phyloP scores from a whole-genome alignment of 2,888 invertebrate genomes.

The Cantharis rufa region DNA sequence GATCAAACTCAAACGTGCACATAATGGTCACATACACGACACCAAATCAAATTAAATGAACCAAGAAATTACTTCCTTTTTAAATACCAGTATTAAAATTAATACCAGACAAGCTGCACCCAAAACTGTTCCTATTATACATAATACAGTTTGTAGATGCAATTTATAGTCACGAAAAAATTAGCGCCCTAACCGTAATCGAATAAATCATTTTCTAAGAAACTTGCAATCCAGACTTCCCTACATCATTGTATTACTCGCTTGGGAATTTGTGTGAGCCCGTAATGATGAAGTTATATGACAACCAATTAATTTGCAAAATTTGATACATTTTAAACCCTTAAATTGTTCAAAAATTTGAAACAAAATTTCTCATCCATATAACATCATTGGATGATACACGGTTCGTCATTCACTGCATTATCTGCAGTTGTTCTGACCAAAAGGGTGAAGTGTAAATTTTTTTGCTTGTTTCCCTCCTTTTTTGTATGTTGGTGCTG shows the following conservation, averaged over 20 bases:
- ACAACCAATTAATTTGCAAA: neutral
- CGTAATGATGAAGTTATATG: neutral
- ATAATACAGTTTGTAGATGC: neutral
- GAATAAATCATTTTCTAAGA: neutral
- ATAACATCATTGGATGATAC: neutral
- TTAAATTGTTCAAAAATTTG: neutral
- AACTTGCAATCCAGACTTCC: neutral
- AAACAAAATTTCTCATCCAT: neutral
- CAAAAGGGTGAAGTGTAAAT: too few species aligned
- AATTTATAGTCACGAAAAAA: neutral
- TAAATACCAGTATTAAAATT: neutral
- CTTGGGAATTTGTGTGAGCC: neutral
- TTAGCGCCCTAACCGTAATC: neutral
- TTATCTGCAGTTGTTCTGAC: too few species aligned
- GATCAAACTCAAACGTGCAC: neutral
- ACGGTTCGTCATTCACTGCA: neutral
- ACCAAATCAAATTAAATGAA: neutral
- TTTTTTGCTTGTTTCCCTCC: too few species aligned
- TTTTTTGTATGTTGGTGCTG: too few species aligned
- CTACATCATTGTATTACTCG: neutral
- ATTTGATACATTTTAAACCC: neutral
- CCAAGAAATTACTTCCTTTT: conserved; percentile 3
- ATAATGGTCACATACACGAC: neutral
- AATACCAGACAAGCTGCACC: neutral
- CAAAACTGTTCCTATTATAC: neutral